Evolutionary conservation across 2,113 vertebrate species (phyloP), one percentile per base, ranked within the genome.

Genomic region (Myotis davidii): DNA sequence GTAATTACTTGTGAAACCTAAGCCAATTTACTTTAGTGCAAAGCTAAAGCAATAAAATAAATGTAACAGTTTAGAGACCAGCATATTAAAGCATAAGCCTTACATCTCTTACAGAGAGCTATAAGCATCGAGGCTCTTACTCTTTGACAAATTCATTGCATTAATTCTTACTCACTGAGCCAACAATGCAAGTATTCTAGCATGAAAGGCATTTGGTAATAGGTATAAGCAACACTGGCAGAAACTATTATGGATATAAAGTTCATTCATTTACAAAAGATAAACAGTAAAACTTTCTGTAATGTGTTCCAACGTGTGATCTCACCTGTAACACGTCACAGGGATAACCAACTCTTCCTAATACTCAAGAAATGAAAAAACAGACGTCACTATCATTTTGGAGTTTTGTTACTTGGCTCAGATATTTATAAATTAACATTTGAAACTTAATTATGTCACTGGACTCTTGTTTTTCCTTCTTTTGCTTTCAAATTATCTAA

Each of bases 401-500:
- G 56, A 29, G 25, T 78, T 76, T 76, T 88, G 23, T 39, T 89
- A 25, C 29, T 32, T 86, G 34, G 27, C 17, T 85, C 42, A 9
- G 45, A n/a, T 72, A 65, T 37, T 92, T 9, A 42, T 2, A 92
- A 37, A 82, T 50, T 65, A 84, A 76, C n/a, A 90, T 17, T 0
- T 91, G 54, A 85, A 94, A 85, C 18, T 85, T 89, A 86, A 69
- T 65, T n/a, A 50, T 17, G 3, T 65, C 52, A 72, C 6, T 18
- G 21, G 32, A 70, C 39, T 90, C 56, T 86, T 77, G 17, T 67
- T 77, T 73, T 37, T 7, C 29, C 9, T 86, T 88, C 34, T 78
- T 94, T 54, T 65, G 48, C 48, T 92, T 94, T 72, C 65, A 89
- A 73, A 78, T 89, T 73, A 39, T 92, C 48, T 92, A 84, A 94